Base-by-base conservation (phyloP, 2,888 invertebrate species). In the Linnaemya vulpina region DNA sequence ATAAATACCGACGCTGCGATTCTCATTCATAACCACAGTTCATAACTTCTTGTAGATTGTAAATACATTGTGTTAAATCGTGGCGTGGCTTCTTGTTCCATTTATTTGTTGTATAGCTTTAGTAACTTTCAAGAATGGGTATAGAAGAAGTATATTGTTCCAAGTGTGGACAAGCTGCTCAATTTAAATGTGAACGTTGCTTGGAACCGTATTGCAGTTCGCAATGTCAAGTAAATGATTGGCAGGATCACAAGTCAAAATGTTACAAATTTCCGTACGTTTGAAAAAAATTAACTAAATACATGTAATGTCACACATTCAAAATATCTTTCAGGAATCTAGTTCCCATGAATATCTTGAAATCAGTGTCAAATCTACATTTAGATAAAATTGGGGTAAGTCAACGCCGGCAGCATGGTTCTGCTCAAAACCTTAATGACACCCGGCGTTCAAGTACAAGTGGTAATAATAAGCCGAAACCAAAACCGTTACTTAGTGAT, bases 241-340 rank as follows among this genome's bases (percentile, higher is more conserved):
- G 87, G 87, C 79, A 79, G 17, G 94, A 94, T 94, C 94, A 94
- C 53, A 87, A 87, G 58, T 30, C 79, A 8, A 82, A 53, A 40
- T 89, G 89, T 43, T 87, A 86, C 40, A 88, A 87, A 65, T 88
- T 89, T 78, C 89, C 89, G 89, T 89, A 87, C 87, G 89, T 87
- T 38, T 22, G 40, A 9, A 22, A 1, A 22, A 15, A 13, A 53
- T 13, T 2, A 5, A 3, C 5, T 3, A 30, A 30, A 2, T 3
- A 30, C 30, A 3, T 30, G 30, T 30, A 5, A 3, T 30, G 2
- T 30, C 5, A 30, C 5, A 30, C 5, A 30, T 30, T 30, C 5
- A 30, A 30, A 30, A 30, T 30, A 30, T 30, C 30, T 62, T 63
- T 17, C 20, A 84, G 84, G 5, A 65, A 85, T 46, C 53, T 85